Conservation (phyloP, 2,113 vertebrate genomes). For the Engraulis encrasicolus region DNA sequence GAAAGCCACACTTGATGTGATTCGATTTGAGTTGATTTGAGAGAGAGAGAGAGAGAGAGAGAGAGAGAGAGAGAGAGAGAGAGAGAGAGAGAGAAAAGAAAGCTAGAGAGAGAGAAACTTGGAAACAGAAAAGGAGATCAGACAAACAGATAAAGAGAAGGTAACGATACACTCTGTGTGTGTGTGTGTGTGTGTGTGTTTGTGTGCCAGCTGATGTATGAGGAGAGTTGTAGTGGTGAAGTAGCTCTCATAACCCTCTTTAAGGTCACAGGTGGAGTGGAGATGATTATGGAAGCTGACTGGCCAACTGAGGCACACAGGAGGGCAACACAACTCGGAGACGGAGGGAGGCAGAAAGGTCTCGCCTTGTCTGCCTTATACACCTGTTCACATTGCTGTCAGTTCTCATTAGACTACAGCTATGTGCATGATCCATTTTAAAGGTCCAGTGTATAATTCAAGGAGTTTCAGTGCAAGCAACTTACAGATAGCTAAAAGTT, state of each 20-base stretch:
- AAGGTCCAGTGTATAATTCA: too few relatives aligned
- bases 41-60: too few relatives aligned
- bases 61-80: background rate
- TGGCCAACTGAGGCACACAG: background rate
- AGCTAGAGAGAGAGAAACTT: background rate
- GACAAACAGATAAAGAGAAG: background rate
- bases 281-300: background rate
- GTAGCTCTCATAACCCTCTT: background rate
- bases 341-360: background rate
- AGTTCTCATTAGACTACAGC: background rate
- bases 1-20: too few relatives aligned
- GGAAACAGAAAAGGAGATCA: background rate
- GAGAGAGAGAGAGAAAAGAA: background rate
- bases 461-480: too few relatives aligned
- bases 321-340: background rate
- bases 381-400: background rate
- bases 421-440: too few relatives aligned
- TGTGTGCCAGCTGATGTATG: background rate
- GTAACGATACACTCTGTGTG: background rate
- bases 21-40: too few relatives aligned
- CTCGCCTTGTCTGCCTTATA: background rate
- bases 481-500: too few relatives aligned
- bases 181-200: background rate
- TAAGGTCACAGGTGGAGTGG: background rate
- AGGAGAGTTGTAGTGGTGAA: background rate